Percentiles rank a stretch among this genome's conserved stretches.
Conservation (phyloP, 1,140 invertebrate species). For the Listronotus bonariensis region DNA sequence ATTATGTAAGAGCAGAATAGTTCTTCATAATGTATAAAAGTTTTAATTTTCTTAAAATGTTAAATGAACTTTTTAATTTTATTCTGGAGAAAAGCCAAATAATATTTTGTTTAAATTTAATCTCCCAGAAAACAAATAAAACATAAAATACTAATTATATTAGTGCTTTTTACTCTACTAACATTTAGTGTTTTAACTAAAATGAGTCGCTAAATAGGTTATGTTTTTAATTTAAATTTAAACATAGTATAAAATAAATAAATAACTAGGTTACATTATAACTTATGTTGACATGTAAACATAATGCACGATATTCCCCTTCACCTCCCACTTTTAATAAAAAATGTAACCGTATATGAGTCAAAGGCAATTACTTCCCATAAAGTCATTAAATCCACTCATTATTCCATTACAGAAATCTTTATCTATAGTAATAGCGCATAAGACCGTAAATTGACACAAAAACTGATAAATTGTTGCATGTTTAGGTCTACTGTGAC, state of each 20-base stretch:
- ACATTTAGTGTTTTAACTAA: too few relatives aligned
- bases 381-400: conserved; percentile 15
- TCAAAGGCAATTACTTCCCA: conserved; percentile 12
- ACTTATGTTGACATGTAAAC: not conserved
- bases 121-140: too few relatives aligned
- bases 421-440: not conserved
- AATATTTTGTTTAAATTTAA: too few relatives aligned
- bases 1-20: too few relatives aligned
- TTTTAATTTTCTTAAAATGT: too few relatives aligned
- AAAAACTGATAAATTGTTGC: conserved; percentile 13
- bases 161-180: too few relatives aligned
- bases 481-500: too few relatives aligned
- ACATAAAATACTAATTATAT: too few relatives aligned
- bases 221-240: not conserved
- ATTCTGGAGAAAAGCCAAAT: too few relatives aligned
- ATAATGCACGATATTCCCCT: not conserved
- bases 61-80: too few relatives aligned
- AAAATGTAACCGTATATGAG: not conserved
- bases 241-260: not conserved
- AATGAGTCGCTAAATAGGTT: too few relatives aligned
- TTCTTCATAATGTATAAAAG: too few relatives aligned
- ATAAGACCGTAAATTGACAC: conserved; percentile 5
- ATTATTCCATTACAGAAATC: conserved; percentile 16
- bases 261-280: not conserved
- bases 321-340: conserved; percentile 7